Conservation (phyloP, 2,797 vertebrate genomes). For the Spheniscus humboldti region DNA sequence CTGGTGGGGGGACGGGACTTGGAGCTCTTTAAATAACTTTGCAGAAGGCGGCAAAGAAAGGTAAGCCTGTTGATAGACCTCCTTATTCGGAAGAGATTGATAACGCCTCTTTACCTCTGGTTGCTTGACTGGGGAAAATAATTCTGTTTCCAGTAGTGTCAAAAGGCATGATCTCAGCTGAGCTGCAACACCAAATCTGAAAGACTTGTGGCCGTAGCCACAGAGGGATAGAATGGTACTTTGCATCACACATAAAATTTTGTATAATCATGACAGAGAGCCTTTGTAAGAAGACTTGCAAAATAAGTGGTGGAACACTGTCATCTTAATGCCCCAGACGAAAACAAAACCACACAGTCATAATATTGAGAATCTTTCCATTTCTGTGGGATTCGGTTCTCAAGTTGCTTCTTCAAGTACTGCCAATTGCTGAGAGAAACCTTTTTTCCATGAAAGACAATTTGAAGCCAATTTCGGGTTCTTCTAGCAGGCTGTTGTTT, state of each 20-base stretch:
- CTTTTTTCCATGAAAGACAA: constrained; percentile 2
- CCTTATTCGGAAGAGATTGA: neutral
- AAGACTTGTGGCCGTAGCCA: neutral
- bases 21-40: neutral
- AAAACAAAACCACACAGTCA: constrained; percentile 35
- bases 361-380: constrained; percentile 45
- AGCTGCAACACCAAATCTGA: neutral
- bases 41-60: neutral
- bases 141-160: neutral
- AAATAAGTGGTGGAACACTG: constrained; percentile 24
- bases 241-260: constrained; percentile 20
- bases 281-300: constrained; percentile 42
- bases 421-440: constrained; percentile 19
- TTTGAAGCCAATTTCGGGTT: constrained; percentile 1
- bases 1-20: rapidly evolving
- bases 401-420: constrained; percentile 13
- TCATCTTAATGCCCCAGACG: constrained; percentile 27
- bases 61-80: neutral
- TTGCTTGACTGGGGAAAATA: neutral
- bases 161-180: neutral
- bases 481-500: neutral
- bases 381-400: constrained; percentile 32
- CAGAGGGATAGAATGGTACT: neutral
- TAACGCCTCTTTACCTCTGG: neutral
- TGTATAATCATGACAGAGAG: neutral